A percentile compares a stretch with the other conserved stretches of the same genome.
These are phyloP conservation scores for Oscheius sp. DNA, from an alignment of 2,888 invertebrate species.

Conservation along the genomic window DNA sequence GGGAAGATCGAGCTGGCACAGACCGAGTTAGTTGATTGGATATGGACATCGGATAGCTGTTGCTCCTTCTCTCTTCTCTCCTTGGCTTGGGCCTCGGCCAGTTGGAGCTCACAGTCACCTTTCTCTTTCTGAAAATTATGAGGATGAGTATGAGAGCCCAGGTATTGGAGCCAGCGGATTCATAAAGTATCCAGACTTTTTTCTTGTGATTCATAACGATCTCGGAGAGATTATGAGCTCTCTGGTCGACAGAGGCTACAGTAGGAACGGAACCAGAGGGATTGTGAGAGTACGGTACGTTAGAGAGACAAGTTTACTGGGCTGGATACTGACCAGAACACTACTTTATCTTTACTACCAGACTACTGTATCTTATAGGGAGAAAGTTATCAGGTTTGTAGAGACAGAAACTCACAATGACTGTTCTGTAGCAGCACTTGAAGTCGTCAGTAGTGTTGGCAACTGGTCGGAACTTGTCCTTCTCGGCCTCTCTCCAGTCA, in stretches of 20 bases:
- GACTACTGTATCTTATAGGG: neutral
- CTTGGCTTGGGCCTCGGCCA: slow-evolving; percentile 16
- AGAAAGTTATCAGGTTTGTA: neutral
- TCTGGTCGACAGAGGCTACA: no score
- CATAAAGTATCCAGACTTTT: neutral
- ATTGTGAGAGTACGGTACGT: neutral
- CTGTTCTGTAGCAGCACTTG: slow-evolving; percentile 49
- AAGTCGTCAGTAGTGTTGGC: slow-evolving; percentile 49
- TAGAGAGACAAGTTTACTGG: neutral
- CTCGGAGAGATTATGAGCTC: no score
- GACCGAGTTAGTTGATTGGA: slow-evolving; percentile 7
- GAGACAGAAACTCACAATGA: slow-evolving; percentile 37
- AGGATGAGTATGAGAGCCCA: neutral
- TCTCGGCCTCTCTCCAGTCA: slow-evolving; percentile 49
- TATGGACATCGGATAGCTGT: neutral
- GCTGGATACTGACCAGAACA: no score
- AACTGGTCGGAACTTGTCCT: slow-evolving; percentile 46
- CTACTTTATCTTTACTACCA: no score
- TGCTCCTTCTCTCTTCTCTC: slow-evolving; percentile 2
- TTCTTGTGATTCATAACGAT: no score
- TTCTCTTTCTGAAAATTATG: slow-evolving; percentile 44
- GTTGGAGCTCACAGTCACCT: slow-evolving; percentile 50
- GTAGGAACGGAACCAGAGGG: neutral
- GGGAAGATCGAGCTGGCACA: slow-evolving; percentile 17
- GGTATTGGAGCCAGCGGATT: neutral